Evolutionary conservation across 2,113 vertebrate species (phyloP), one percentile per base, ranked within the genome.

Genomic region (Tenebrosternarchus preto): DNA sequence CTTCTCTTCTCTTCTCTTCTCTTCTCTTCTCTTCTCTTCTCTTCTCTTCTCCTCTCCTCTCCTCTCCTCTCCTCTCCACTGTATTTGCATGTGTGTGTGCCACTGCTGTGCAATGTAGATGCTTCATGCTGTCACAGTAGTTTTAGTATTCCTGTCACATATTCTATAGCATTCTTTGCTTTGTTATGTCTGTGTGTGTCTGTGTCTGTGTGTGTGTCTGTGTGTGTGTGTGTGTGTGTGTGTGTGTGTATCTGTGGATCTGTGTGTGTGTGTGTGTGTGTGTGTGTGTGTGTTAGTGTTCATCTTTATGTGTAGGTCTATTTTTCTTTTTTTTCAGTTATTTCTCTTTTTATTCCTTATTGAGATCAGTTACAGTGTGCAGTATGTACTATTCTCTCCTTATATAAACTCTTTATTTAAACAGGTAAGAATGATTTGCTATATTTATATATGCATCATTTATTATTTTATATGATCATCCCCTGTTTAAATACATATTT

Each of bases 41-140:
- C n/a, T n/a, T n/a, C n/a, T n/a, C n/a, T n/a, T n/a, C n/a, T n/a
- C n/a, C 71, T 22, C 33, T 78, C 24, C 75, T 66, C 22, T 22
- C 2, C 36, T 36, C 39, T 43, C 39, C 39, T 43, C 39, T 43
- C 39, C 39, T 43, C 39, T 61, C 33, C 69, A 50, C 83, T 82
- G 80, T 53, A 50, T 80, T 27, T 89, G 86, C 81, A 84, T 85
- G 81, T 60, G 66, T 71, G 76, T 76, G 71, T 80, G 80, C 36
- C 82, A 82, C 74, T 73, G 84, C 85, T 85, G 81, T 72, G 77
- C 80, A 80, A 19, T 57, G 29, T 84, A 87, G 83, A 76, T 77
- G 83, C 82, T 86, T 87, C 67, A 81, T 69, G 46, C 77, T 46
- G 53, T 53, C 78, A 76, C 19, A 55, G 76, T 73, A 5, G 56